Evolutionary conservation across 2,113 vertebrate species (phyloP).

Genomic region (Artemisiospiza belli): DNA sequence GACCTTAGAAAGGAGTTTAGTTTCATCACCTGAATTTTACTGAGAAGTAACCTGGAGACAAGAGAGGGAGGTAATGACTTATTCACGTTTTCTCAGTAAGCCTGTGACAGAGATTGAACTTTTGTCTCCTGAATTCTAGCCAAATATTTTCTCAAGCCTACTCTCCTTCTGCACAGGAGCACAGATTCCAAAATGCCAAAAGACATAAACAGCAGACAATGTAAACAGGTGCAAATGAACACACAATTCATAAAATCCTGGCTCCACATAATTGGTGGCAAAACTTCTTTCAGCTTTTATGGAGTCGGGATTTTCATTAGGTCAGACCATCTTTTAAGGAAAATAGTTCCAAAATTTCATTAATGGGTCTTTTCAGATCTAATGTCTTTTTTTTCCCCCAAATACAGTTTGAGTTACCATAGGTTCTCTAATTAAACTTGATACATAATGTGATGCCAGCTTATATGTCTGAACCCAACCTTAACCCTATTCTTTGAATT

Average conservation of each 20-base stretch:
- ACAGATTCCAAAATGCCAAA: conserved; percentile 11
- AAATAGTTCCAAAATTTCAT: not conserved
- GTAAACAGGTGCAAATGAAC: conserved; percentile 11
- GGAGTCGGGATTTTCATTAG: not conserved
- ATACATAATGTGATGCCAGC: not conserved
- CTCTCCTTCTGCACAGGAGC: conserved; percentile 40
- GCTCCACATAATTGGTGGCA: not conserved
- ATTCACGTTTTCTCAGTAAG: conserved; percentile 25
- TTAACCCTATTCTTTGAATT: not conserved
- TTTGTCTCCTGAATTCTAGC: conserved; percentile 23
- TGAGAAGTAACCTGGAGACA: not conserved
- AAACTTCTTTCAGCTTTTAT: not conserved
- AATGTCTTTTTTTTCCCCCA: not conserved
- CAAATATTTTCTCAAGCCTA: conserved; percentile 41
- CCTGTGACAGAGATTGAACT: conserved; percentile 19
- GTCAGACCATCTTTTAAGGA: not conserved
- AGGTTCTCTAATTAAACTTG: not conserved
- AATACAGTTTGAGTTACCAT: not conserved
- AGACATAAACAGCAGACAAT: not conserved
- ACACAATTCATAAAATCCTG: not conserved
- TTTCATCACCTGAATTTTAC: conserved; percentile 5
- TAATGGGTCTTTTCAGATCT: not conserved
- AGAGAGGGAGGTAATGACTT: conserved; percentile 3
- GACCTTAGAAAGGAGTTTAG: not conserved
- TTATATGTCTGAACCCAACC: not conserved